Base-by-base conservation (phyloP, 2,113 vertebrate species). In the Notothenia rossii region DNA sequence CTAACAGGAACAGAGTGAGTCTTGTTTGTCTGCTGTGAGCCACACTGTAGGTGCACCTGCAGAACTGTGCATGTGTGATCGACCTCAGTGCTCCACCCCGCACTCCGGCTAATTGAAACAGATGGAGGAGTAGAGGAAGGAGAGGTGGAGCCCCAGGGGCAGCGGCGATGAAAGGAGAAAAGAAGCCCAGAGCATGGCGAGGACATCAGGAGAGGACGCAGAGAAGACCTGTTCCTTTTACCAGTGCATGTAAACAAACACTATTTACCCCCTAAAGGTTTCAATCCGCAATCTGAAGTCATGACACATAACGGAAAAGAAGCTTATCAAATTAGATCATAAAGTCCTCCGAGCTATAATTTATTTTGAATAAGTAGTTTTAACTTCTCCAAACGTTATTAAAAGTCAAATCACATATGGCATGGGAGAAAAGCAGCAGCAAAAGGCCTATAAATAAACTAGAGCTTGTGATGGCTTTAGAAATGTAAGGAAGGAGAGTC, bases 61-160 rank as follows among this genome's bases (percentile, higher is more conserved):
- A 75, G 80, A 66, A 77, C 62, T 56, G 72, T 49, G 81, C 50
- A 33, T 45, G 74, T 79, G 70, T 65, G 79, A 81, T 53, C 46
- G 66, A 87, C 86, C 86, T 75, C 74, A 36, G 59, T 12, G 67
- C 84, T 83, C 81, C 81, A 82, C 73, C 84, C 81, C 49, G 56
- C 88, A 85, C 90, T 89, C 67, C 1, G 12, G 70, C 80, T 91
- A 89, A 92, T 90, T 89, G 86, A 91, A 93, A 85, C 89, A 89
- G 90, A 93, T 88, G 92, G 91, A 86, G 61, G 67, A 72, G 72
- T 73, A 49, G 82, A 66, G 61, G 76, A 63, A 69, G 72, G 60
- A 51, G 78, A 87, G 65, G 58, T 76, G 67, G 53, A 88, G 70
- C 72, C 77, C 56, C 4, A 8, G 64, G 78, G 89, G 90, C 74